These are phyloP conservation scores for Lanistes nyassanus DNA, from an alignment of 1,140 invertebrate species.

Conservation along the genomic window DNA sequence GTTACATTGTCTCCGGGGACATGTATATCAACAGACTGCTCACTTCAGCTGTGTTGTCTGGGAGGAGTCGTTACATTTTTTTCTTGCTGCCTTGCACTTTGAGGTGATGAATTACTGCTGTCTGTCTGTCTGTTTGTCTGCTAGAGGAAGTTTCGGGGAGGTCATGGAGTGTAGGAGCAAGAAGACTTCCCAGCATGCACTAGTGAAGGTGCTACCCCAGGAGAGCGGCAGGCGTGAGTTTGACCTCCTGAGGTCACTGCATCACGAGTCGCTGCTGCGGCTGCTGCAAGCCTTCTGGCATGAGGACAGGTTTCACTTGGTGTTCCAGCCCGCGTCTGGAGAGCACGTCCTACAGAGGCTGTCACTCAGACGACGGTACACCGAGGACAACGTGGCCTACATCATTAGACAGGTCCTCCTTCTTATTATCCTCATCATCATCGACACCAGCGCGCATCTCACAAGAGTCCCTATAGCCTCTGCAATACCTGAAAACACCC, in stretches of 20 bases:
- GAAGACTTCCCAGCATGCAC: slow-evolving; percentile 20
- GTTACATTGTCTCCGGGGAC: too few species aligned
- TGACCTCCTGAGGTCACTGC: slow-evolving; percentile 80
- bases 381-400: slow-evolving; percentile 87
- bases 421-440: not conserved
- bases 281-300: slow-evolving; percentile 70
- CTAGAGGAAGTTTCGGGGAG: slow-evolving; percentile 84
- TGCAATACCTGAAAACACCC: too few species aligned
- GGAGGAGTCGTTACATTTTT: too few species aligned
- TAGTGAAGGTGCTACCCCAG: slow-evolving; percentile 24
- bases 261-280: slow-evolving; percentile 86
- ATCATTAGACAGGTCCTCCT: slow-evolving; percentile 78
- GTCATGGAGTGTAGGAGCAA: slow-evolving; percentile 78
- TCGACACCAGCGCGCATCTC: not conserved
- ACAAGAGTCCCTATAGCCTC: too few species aligned
- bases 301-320: slow-evolving; percentile 70
- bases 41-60: too few species aligned
- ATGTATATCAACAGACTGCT: not conserved
- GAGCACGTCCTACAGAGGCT: slow-evolving; percentile 91
- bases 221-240: slow-evolving; percentile 73
- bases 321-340: slow-evolving; percentile 89
- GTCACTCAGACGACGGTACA: slow-evolving; percentile 85
- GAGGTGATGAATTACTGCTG: too few species aligned
- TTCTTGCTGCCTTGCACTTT: too few species aligned
- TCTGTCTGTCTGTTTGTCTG: not conserved